These are phyloP conservation scores for Ommatoiulus sabulosus DNA, from an alignment of 2,888 invertebrate genomes.

Conservation along the genomic window DNA sequence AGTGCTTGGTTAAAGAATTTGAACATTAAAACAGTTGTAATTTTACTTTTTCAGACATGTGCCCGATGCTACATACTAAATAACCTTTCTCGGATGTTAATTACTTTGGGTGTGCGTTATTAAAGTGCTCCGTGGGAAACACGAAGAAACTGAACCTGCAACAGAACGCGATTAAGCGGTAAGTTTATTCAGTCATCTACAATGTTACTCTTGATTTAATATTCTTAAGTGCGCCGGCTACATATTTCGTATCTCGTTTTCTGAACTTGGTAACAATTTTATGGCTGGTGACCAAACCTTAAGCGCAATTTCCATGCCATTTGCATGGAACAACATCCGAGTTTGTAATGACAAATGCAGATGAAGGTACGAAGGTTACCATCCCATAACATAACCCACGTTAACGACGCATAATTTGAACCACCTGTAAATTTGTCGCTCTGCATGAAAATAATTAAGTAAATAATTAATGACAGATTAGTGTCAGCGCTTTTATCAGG, in stretches of 20 bases:
- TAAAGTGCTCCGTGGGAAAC: background rate
- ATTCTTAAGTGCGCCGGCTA: background rate
- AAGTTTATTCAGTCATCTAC: background rate
- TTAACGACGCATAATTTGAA: background rate
- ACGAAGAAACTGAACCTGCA: background rate
- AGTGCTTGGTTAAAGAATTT: background rate
- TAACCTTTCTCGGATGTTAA: background rate
- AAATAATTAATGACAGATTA: conserved; percentile 44
- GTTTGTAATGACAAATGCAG: conserved; percentile 6
- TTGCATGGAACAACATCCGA: conserved; percentile 38
- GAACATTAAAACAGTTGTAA: background rate
- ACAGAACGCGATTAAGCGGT: background rate
- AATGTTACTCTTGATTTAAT: background rate
- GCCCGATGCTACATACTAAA: background rate
- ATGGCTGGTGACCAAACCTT: conserved; percentile 3
- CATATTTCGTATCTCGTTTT: background rate
- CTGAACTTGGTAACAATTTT: background rate
- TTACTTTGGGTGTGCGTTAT: conserved; percentile 22
- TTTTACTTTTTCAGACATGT: background rate
- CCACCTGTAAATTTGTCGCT: conserved; percentile 32
- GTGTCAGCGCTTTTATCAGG: conserved; percentile 33
- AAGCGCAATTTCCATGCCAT: background rate
- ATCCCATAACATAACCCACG: conserved; percentile 35
- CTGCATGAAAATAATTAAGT: conserved; percentile 30
- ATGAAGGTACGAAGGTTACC: conserved; percentile 15